Evolutionary conservation across 2,797 vertebrate genomes (phyloP), one percentile per base, ranked within the genome.

Genomic region (Setipinna tenuifilis): DNA sequence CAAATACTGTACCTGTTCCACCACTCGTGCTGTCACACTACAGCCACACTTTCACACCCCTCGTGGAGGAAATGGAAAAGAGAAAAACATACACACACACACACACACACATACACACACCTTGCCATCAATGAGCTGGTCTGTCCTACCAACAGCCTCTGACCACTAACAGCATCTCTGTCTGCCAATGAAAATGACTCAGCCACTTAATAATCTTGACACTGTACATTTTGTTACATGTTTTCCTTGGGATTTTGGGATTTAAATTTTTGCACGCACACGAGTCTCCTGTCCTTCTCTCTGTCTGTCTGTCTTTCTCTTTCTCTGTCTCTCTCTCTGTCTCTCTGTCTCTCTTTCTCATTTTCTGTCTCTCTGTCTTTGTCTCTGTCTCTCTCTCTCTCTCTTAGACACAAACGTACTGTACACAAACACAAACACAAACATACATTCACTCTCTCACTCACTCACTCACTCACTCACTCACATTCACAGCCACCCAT

Each of bases 71-170:
- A 75, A 75, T 75, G 28, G 68, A n/a, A 44, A 61, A n/a, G 11
- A 28, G 2, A 68, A 10, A 28, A 11, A 68, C 61, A 62, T 14
- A 62, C 17, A 81, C 78, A 81, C 31, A 80, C 75, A 80, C 28
- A 81, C 61, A 65, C 61, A 65, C 61, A 62, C 61, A 23, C 61
- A 65, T n/a, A 68, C 62, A 31, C 65, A 31, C 25, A 71, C 65
- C 14, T 17, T 5, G 6, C 28, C 68, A 28, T 65, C 62, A 65
- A 65, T 65, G 62, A 25, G 23, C 23, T 28, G 23, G 62, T 65
- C 62, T 65, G 62, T 65, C 6, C 62, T 28, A 10, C 23, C 28
- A 65, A 65, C 61, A 65, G 61, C 25, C 61, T 65, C 61, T 23
- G n/a, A 14, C 68, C 31, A 75, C 68, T 35, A 75, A 35, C 68